Base-by-base conservation (phyloP, 1,140 invertebrate genomes). In the Zaprionus nigranus region DNA sequence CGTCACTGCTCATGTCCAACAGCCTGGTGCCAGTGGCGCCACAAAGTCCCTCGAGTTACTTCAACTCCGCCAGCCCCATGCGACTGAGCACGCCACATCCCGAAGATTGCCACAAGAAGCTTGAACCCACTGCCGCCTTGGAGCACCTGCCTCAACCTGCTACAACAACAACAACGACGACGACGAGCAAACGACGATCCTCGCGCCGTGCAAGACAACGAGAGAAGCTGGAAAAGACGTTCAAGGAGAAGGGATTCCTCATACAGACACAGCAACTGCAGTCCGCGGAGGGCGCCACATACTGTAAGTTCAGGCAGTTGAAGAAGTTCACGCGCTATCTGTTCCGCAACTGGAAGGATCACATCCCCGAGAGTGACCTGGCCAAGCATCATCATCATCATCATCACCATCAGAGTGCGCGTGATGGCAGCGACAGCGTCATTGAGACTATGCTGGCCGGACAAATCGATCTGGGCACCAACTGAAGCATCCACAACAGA, bases 241-340 rank as follows among this genome's bases (percentile, higher is more conserved):
- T 98, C 87, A 97, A 97, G 84, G 97, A 98, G 86, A 98, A 98
- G 90, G 97, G 97, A 0, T 98, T 98, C 83, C 93, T 98, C 11
- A 98, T 98, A 54, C 97, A 98, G 87, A 98, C 97, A 0, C 97
- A 98, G 91, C 97, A 98, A 84, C 92, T 98, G 30, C 97, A 98
- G 91, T 97, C 97, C 0, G 97, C 97, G 0, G 97, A 98, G 92
- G 97, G 97, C 0, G 97, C 97, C 0, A 98, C 97, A 0, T 98
- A 98, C 84, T 98, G 97, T 93, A 98, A 98, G 92, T 98, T 98
- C 90, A 93, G 97, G 49, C 97, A 98, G 84, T 93, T 98, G 12
- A 94, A 97, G 70, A 98, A 98, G 91, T 98, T 98, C 82, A 98
- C 97, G 0, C 94, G 97, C 30, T 98, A 98, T 92, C 93, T 98